Evolutionary conservation across 2,888 invertebrate genomes (phyloP), one percentile per base, ranked within the genome.

Genomic region (Caenorhabditis drosophilae): DNA sequence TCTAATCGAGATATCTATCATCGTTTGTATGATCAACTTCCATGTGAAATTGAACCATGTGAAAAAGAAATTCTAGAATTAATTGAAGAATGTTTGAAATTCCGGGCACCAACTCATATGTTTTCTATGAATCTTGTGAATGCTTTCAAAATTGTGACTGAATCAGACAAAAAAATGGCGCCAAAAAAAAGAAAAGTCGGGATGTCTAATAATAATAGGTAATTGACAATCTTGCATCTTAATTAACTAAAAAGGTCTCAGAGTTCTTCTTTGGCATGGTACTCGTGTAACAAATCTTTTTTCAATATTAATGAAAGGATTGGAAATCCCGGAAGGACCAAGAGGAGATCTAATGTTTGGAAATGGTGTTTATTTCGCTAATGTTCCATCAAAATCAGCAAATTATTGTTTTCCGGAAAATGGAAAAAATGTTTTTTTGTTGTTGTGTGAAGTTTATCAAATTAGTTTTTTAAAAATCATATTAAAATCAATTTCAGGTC

Each of bases 281-380:
- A 60, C 67, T 0, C 49, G 56, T 1, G 67, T 67, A 12, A 67
- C 67, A 25, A 67, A 67, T 38, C 53, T 67, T 44, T 60, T 59
- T 48, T 67, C 67, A 36, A 67, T 67, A 38, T 51, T 67, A 18
- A 56, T 67, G 60, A 60, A 67, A 18, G 67, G 67, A 1, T 44
- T 67, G 11, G 41, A 27, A 20, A 51, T 60, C 6, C 67, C 67
- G 12, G 54, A 57, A 50, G 60, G 60, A 12, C 46, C 52, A 35
- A 51, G 60, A 0, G 55, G 31, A 27, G 58, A 54, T 20, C 18
- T 67, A 6, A 67, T 67, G 67, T 67, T 67, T 45, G 67, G 67
- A 46, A 60, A 60, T 23, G 67, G 67, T 3, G 58, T 67, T 15
- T 67, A 67, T 31, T 67, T 67, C 26, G 67, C 67, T 1, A 67